Base-by-base conservation (phyloP, 2,888 invertebrate genomes). In the Dryocosmus kuriphilus region DNA sequence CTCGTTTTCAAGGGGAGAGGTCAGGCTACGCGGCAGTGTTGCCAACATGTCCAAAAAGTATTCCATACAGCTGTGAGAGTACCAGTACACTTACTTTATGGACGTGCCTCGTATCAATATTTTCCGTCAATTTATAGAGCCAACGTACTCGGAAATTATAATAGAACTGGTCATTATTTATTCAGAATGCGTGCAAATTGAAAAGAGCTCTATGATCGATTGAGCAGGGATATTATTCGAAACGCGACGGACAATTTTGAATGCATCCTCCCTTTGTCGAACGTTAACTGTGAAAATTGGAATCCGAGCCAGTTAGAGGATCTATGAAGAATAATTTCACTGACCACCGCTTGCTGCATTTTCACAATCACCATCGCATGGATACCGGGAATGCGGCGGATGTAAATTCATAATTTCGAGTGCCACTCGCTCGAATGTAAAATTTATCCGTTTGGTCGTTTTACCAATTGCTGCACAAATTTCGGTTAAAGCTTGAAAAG, bases 281-380 rank as follows among this genome's bases (percentile, higher is more conserved):
- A 30, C 51, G 30, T 83, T 87, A 89, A 89, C 87, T 83, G 77
- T 78, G 84, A 83, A 86, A 89, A 89, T 89, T 88, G 88, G 85
- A 83, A 86, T 84, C 82, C 82, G 74, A 81, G 77, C 78, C 80
- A 84, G 82, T 83, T 85, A 83, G 79, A 79, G 79, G 75, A 79
- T 80, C 80, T 81, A 84, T 84, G 82, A 84, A 85, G 83, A 88
- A 87, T 85, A 81, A 85, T 85, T 85, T 77, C 74, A 77, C 74
- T 74, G 74, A 14, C 78, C 76, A 75, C 67, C 30, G 67, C 27
- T 41, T 46, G 46, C 63, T 22, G 19, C 24, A n/a, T 27, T 67
- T 67, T 67, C 41, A 46, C 67, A 30, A 27, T 51, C 30, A 46
- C 9, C n/a, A 71, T 51, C 51, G n/a, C n/a, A 65, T 41, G 41